Percentiles rank a stretch among this genome's conserved stretches.
Conservation (phyloP, 2,797 vertebrate species). For the Enteromius fasciolatus region DNA sequence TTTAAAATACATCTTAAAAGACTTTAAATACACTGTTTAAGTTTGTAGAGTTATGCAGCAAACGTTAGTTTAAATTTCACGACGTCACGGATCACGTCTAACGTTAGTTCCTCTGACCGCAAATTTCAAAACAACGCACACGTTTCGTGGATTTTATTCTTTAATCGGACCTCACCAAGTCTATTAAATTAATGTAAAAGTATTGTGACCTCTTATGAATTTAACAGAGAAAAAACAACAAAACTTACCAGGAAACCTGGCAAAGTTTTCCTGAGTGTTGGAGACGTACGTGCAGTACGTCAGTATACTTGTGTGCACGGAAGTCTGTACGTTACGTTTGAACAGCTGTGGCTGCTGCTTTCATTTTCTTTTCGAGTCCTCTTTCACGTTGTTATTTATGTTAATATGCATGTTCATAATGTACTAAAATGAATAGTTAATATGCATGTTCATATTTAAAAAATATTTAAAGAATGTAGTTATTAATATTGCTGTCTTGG, state of each 20-base stretch:
- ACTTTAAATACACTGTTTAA: too few relatives aligned
- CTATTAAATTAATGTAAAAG: neutral
- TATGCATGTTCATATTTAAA: neutral
- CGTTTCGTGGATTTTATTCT: neutral
- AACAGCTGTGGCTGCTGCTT: neutral
- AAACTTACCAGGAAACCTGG: neutral
- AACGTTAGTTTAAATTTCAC: neutral
- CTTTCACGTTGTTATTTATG: neutral
- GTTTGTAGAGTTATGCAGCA: neutral
- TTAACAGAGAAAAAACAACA: neutral
- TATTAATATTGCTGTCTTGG: neutral
- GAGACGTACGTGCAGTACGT: neutral
- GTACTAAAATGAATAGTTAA: too few relatives aligned
- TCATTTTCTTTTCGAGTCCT: neutral
- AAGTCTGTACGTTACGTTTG: neutral
- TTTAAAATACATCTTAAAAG: neutral
- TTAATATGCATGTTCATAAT: neutral
- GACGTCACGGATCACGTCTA: neutral
- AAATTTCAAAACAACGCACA: neutral
- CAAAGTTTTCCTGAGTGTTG: neutral
- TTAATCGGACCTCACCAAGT: neutral
- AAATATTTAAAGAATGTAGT: neutral
- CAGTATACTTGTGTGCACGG: neutral
- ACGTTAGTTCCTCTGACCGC: neutral
- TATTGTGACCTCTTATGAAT: neutral